Evolutionary conservation across 2,797 vertebrate species (phyloP), one percentile per base, ranked within the genome.

Genomic region (Holocentrus rufus): DNA sequence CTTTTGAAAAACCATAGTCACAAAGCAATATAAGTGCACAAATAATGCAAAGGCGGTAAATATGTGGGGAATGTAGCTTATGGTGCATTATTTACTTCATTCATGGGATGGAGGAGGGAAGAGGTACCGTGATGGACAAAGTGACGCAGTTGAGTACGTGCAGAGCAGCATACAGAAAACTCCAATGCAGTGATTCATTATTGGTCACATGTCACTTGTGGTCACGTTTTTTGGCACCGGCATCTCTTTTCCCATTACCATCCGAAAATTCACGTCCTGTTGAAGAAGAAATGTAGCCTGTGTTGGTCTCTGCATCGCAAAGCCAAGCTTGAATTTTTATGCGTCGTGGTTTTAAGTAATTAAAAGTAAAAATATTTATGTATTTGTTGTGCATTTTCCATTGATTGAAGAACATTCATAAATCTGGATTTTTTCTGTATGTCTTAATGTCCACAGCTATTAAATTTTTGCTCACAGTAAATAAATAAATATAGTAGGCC

Each of bases 111-210:
- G 2, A 44, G 25, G n/a, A 52, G 36, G n/a, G 22, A 44, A 23
- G 44, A 46, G 15, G 25, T 46, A 47, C 39, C 42, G 49, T 54
- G 39, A 31, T 79, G 63, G 59, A 56, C 66, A 74, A 75, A 65
- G 74, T 91, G 90, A 90, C 90, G 90, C 90, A 90, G 59, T 61
- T 74, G 93, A 74, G 87, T 92, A 94, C 93, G 93, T 94, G 93
- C 91, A 56, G 86, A 49, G 62, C 42, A 59, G 85, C 93, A 92
- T 82, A 86, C 83, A 85, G 79, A 70, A 17, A 64, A 69, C 70
- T 77, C 65, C 20, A 9, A 62, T 65, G 85, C 90, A n/a, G 86
- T 70, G 71, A 63, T 76, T 72, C 63, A 30, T n/a, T 50, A 47
- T n/a, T 54, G 70, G 77, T 88, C 85, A 89, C 84, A 61, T 88